Conservation (phyloP, 2,797 vertebrate genomes). For the Galago senegalensis region DNA sequence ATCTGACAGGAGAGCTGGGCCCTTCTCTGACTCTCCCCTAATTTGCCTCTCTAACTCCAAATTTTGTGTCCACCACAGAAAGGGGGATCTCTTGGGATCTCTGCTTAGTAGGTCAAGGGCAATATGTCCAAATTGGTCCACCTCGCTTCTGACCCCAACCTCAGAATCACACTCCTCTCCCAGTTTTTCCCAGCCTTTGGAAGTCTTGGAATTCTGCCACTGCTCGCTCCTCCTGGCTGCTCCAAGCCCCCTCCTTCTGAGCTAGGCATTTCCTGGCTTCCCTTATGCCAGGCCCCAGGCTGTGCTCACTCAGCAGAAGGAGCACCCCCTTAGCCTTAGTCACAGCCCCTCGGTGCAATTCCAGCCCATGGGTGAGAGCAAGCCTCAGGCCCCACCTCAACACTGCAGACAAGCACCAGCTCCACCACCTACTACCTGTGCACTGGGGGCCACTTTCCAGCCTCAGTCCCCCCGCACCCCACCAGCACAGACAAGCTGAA, state of each 20-base stretch:
- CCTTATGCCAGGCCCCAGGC: not conserved
- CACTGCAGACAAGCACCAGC: not conserved
- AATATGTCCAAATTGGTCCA: not conserved
- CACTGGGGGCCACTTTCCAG: not conserved
- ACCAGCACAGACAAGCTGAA: not conserved
- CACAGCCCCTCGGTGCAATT: no score
- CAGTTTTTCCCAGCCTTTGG: not conserved
- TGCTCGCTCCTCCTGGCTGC: not conserved
- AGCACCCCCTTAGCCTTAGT: not conserved
- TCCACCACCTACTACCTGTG: fast-evolving
- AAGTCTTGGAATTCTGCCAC: not conserved
- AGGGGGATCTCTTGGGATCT: not conserved
- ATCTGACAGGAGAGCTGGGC: not conserved
- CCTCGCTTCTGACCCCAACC: not conserved
- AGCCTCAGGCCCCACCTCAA: not conserved
- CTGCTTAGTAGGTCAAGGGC: not conserved
- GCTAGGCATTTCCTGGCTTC: not conserved
- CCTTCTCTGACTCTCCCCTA: not conserved
- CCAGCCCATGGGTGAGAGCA: not conserved
- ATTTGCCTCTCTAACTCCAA: not conserved
- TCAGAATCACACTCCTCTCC: not conserved
- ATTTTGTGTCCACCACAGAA: not conserved
- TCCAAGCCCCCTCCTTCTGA: not conserved
- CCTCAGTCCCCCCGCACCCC: not conserved
- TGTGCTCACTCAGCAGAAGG: not conserved